Base-by-base conservation (phyloP, 2,888 invertebrate species). In the Ophion ellenae region DNA sequence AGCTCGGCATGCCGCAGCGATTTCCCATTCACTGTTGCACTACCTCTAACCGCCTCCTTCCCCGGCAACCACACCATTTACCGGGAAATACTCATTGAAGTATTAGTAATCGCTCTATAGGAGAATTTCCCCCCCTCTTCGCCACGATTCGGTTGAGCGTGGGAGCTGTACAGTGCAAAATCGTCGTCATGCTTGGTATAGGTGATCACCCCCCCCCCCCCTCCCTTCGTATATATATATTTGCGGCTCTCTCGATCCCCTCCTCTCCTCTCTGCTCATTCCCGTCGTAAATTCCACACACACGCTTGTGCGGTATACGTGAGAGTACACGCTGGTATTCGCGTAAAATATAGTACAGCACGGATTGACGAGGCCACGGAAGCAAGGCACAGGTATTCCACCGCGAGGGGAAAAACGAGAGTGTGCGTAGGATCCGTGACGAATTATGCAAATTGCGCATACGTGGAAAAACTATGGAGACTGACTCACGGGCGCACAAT, bases 401-500 rank as follows among this genome's bases (percentile, higher is more conserved):
- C 17, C n/a, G 32, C 24, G 28, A 83, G n/a, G 83, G 5, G 63
- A 73, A 78, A 69, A 70, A 86, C 82, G 70, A 45, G 47, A 61
- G 53, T 67, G 79, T 71, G 70, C 81, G 74, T 81, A 83, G 77
- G 87, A 77, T 81, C 87, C 85, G 86, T 83, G 84, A 81, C 77
- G 85, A 81, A 90, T 90, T 89, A 88, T 88, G 89, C 84, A 87
- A 87, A 89, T 69, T 14, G 67, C 36, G 20, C 73, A 63, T 77
- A 53, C 76, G 76, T 57, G 78, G 74, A 84, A 84, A 84, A 84
- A 84, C 64, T 76, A 73, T 70, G 63, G 47, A 20, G 67, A 5
- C 28, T 20, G 36, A 40, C 64, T 24, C 28, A 59, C n/a, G 9
- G 0, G 2, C 45, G 10, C 45, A 45, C 45, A 45, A 11, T 32